Evolutionary conservation across 2,888 invertebrate species (phyloP).

Genomic region (Lymantria monacha): DNA sequence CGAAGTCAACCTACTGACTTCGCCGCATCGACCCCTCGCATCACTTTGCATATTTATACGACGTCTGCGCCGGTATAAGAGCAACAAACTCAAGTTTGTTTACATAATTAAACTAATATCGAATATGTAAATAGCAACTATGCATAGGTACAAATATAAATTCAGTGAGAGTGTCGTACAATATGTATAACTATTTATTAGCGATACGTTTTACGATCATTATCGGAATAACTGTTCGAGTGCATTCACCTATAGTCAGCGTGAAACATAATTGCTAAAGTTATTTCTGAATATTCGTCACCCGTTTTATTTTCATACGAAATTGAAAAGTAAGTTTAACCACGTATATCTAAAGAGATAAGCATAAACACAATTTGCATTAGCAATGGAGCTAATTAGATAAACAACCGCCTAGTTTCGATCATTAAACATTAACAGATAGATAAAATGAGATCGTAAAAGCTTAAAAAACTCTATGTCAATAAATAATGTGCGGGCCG

Average conservation of each 20-base stretch:
- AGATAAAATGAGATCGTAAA: constrained; percentile 67
- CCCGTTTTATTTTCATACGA: constrained; percentile 40
- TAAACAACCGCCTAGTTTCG: constrained; percentile 57
- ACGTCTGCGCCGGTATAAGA: constrained; percentile 42
- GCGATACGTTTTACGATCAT: constrained; percentile 23
- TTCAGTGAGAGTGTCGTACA: constrained; percentile 8
- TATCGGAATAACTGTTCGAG: constrained; percentile 17
- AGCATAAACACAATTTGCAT: constrained; percentile 53
- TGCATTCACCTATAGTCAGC: constrained; percentile 10
- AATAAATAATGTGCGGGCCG: constrained; percentile 64
- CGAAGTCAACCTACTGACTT: constrained; percentile 33
- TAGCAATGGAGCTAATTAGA: constrained; percentile 56
- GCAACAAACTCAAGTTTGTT: constrained; percentile 26
- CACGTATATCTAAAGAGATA: constrained; percentile 42
- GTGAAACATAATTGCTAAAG: constrained; percentile 8
- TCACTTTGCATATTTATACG: constrained; percentile 54
- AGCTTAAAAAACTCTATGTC: constrained; percentile 63
- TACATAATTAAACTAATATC: constrained; percentile 29
- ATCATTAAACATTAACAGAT: constrained; percentile 62
- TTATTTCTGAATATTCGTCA: constrained; percentile 8
- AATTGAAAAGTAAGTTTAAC: constrained; percentile 42
- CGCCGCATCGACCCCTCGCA: constrained; percentile 30
- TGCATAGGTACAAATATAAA: constrained; percentile 9
- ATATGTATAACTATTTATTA: constrained; percentile 1
- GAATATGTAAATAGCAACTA: constrained; percentile 11